Base-by-base conservation (phyloP, 2,797 vertebrate species). In the Thripadectes ignobilis region DNA sequence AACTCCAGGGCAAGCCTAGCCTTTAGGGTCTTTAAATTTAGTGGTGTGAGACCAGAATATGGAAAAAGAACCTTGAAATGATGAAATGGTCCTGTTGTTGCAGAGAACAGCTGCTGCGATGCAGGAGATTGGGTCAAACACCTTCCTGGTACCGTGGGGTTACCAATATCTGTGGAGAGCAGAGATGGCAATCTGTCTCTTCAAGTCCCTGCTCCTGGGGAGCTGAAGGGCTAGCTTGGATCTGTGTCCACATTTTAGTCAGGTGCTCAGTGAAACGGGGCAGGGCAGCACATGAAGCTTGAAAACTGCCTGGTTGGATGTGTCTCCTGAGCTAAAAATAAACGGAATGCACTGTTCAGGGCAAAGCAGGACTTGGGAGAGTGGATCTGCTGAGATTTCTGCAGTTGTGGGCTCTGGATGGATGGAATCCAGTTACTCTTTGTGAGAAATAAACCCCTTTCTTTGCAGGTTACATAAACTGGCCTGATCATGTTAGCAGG, bases 241-340 rank as follows among this genome's bases (percentile, higher is more conserved):
- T n/a, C 32, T 18, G 52, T 51, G 26, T 41, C 89, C 2, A 6
- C 49, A 4, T 69, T 89, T 82, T 30, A 38, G 66, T 73, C 77
- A 86, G 80, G 62, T 79, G 89, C 71, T 82, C 0, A 3, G 46
- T 68, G 80, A 57, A 76, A 55, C 51, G n/a, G 75, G 68, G 43
- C 75, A 88, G 69, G 65, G 65, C 79, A 85, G 9, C 26, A 12
- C 38, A 8, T 29, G 62, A 13, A 72, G 92, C 77, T 92, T 79
- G 57, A 57, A 81, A 87, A 49, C 17, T 69, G 74, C 55, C 62
- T 69, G 74, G 49, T 46, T 91, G 65, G 92, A 69, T 30, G 80
- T 63, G 68, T 62, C 57, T 85, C 27, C 43, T 68, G 41, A 26
- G 84, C 91, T 94, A 91, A 92, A 93, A 93, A 86, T 90, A 92